phyloP scores from a whole-genome alignment of 2,113 vertebrate genomes.

The Ahaetulla prasina region DNA sequence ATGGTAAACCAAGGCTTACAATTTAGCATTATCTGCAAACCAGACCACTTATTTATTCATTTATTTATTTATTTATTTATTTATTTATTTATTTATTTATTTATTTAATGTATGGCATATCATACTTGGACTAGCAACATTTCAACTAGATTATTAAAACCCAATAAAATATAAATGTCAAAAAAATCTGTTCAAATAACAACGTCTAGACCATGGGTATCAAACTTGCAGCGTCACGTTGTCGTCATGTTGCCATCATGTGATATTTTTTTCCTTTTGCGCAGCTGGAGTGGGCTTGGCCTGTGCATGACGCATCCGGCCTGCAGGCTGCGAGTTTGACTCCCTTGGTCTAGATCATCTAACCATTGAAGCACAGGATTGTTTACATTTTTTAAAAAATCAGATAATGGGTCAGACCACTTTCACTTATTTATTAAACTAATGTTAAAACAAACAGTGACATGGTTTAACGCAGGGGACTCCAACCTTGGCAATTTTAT shows the following conservation, averaged over 20 bases:
- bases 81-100: background rate
- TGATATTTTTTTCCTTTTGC: too few species aligned
- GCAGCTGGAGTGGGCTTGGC: too few species aligned
- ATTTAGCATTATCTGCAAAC: background rate
- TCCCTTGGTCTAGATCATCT: background rate
- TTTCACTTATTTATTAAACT: background rate
- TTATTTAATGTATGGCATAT: background rate
- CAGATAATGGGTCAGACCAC: background rate
- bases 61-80: background rate
- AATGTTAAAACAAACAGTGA: background rate
- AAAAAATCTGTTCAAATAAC: background rate
- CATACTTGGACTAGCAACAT: background rate
- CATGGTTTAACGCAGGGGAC: background rate
- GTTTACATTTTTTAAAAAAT: background rate
- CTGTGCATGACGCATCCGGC: too few species aligned
- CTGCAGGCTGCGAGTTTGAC: too few species aligned
- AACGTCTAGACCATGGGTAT: background rate
- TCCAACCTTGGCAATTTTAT: too few species aligned
- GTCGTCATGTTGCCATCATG: too few species aligned
- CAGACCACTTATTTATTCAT: background rate
- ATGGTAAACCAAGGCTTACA: background rate
- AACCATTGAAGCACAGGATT: background rate
- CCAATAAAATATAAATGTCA: background rate
- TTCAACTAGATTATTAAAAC: background rate
- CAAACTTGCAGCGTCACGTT: fast-evolving